A percentile compares a stretch with the other conserved stretches of the same genome.
phyloP scores from a whole-genome alignment of 2,888 invertebrate species.

The Leucoma salicis region DNA sequence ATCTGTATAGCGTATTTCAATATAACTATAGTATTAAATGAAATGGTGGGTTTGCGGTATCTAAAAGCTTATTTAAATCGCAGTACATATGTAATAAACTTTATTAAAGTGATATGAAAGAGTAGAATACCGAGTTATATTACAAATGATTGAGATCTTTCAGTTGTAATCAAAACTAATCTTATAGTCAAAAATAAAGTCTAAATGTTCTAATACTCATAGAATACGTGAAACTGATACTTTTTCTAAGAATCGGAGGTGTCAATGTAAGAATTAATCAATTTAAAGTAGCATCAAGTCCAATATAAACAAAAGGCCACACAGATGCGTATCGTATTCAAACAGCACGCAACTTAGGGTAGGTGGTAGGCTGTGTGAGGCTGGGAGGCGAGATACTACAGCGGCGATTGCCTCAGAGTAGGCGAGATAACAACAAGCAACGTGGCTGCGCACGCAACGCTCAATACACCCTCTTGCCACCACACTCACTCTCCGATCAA shows the following conservation, averaged over 20 bases:
- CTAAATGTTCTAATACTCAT: background rate
- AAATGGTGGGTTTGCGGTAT: background rate
- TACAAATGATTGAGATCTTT: background rate
- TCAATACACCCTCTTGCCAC: slow-evolving; percentile 58
- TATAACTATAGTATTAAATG: background rate
- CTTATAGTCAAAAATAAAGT: background rate
- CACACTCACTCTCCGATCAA: slow-evolving; percentile 57
- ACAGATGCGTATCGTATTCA: slow-evolving; percentile 68
- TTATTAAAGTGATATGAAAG: background rate
- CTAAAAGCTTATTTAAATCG: background rate
- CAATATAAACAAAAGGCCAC: slow-evolving; percentile 77
- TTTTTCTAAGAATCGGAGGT: slow-evolving; percentile 57
- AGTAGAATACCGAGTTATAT: background rate
- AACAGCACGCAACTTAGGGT: slow-evolving; percentile 71
- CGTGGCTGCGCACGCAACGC: slow-evolving; percentile 63
- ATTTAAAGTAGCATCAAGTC: slow-evolving; percentile 75
- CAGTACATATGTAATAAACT: too few relatives aligned
- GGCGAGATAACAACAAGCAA: slow-evolving; percentile 58
- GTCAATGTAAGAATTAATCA: slow-evolving; percentile 72
- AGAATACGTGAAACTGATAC: slow-evolving; percentile 32
- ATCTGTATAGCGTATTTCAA: background rate
- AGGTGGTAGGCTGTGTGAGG: slow-evolving; percentile 58
- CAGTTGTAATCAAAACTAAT: background rate
- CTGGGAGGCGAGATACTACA: slow-evolving; percentile 37
- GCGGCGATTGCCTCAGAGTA: slow-evolving; percentile 32